Percentiles rank a stretch among this genome's conserved stretches.
Conservation (phyloP, 1,140 invertebrate species). For the Liolophura sinensis region DNA sequence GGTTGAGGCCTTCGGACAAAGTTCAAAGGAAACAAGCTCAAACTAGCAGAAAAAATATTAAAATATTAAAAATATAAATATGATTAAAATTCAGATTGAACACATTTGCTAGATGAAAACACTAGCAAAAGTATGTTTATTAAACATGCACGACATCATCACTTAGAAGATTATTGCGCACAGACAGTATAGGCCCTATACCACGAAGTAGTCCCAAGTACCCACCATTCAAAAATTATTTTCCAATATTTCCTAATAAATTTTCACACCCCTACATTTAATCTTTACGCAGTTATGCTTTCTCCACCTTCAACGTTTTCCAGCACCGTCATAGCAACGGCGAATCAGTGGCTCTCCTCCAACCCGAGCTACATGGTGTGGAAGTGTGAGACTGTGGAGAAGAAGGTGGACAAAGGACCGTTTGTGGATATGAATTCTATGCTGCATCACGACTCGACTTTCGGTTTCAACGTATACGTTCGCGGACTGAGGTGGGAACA, state of each 20-base stretch:
- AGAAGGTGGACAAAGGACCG: conserved; percentile 23
- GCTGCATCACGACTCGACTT: conserved; percentile 24
- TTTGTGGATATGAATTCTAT: conserved; percentile 26
- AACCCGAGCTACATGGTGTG: conserved; percentile 26
- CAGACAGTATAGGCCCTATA: not conserved
- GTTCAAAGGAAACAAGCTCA: no score
- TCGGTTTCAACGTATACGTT: conserved; percentile 28
- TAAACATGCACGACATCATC: not conserved
- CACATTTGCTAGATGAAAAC: no score
- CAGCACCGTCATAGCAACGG: conserved; percentile 24
- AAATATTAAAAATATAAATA: no score
- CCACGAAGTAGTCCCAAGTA: no score
- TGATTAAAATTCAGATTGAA: no score
- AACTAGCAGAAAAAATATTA: no score
- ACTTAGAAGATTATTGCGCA: not conserved
- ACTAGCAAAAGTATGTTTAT: not conserved
- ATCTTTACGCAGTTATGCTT: not conserved
- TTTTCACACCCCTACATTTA: not conserved
- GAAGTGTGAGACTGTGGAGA: conserved; percentile 37
- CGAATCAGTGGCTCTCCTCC: conserved; percentile 25
- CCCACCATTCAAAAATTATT: not conserved
- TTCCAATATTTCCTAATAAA: not conserved
- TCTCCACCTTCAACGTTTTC: not conserved
- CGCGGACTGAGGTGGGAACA: conserved; percentile 27
- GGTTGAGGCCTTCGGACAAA: no score